A percentile compares a stretch with the other conserved stretches of the same genome.
Conservation (phyloP, 1,140 invertebrate species). For the Caerostris darwini region DNA sequence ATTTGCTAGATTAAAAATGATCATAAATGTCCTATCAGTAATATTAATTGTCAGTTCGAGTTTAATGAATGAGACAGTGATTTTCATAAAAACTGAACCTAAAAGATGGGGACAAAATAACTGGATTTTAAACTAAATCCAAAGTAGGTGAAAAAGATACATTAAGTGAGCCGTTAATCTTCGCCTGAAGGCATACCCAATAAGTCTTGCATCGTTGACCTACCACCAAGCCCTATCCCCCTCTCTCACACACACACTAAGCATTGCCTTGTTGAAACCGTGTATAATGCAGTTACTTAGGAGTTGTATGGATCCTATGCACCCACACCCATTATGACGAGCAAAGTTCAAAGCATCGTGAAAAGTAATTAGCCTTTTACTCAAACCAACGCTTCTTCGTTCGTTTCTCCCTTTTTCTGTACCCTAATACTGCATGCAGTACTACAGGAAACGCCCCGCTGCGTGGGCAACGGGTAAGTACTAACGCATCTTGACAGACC, state of each 20-base stretch:
- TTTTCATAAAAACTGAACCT: too few relatives aligned
- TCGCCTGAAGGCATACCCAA: not conserved
- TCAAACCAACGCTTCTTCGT: not conserved
- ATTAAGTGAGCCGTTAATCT: too few relatives aligned
- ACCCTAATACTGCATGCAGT: too few relatives aligned
- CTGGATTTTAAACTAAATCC: too few relatives aligned
- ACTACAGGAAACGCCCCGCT: not conserved
- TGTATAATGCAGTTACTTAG: constrained; percentile 37
- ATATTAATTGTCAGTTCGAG: too few relatives aligned
- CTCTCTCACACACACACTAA: not conserved
- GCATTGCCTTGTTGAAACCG: not conserved
- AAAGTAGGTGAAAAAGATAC: too few relatives aligned
- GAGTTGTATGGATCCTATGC: not conserved
- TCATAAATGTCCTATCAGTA: too few relatives aligned
- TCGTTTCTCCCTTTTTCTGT: not conserved
- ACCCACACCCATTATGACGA: constrained; percentile 29
- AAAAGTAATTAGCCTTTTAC: constrained; percentile 62
- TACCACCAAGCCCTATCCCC: not conserved
- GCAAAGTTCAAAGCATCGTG: constrained; percentile 48
- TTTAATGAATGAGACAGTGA: too few relatives aligned
- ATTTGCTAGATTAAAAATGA: too few relatives aligned
- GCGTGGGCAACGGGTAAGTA: constrained; percentile 52
- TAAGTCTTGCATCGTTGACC: not conserved
- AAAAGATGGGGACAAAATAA: too few relatives aligned
- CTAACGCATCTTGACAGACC: constrained; percentile 60